Evolutionary conservation across 2,797 vertebrate genomes (phyloP).

Genomic region (Spinibarbus caldwelli): DNA sequence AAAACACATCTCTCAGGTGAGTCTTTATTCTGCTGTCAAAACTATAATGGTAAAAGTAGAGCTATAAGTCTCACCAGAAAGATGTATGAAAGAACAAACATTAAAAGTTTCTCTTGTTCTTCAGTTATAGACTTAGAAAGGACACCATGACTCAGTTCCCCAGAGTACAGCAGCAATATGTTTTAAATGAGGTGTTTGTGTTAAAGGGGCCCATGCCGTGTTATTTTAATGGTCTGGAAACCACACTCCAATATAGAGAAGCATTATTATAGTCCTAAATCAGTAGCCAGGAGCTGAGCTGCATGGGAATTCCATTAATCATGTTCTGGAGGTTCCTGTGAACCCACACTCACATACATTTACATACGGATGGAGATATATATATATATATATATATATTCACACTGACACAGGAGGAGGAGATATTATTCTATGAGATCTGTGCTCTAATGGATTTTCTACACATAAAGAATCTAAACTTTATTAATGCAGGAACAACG

Average conservation of each 20-base stretch:
- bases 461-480: neutral
- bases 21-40: neutral
- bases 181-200: conserved; percentile 84
- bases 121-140: conserved; percentile 63
- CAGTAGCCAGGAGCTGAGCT: conserved; percentile 73
- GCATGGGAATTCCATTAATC: conserved; percentile 82
- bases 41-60: conserved; percentile 43
- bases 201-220: conserved; percentile 75
- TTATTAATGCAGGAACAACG: neutral
- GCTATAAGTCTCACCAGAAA: conserved; percentile 58
- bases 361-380: too few relatives aligned
- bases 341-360: conserved; percentile 59
- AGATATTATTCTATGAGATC: neutral
- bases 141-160: conserved; percentile 72
- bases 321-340: conserved; percentile 72
- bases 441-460: neutral
- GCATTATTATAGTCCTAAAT: conserved; percentile 85
- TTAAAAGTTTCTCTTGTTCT: conserved; percentile 69
- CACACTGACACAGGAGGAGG: neutral
- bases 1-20: neutral
- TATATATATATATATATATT: conserved; percentile 15
- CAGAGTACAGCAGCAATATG: conserved; percentile 73
- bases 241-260: conserved; percentile 78
- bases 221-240: conserved; percentile 82
- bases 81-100: conserved; percentile 54